Evolutionary conservation across 1,140 invertebrate genomes (phyloP), one percentile per base, ranked within the genome.

Genomic region (Pseudobourletiella spinata): DNA sequence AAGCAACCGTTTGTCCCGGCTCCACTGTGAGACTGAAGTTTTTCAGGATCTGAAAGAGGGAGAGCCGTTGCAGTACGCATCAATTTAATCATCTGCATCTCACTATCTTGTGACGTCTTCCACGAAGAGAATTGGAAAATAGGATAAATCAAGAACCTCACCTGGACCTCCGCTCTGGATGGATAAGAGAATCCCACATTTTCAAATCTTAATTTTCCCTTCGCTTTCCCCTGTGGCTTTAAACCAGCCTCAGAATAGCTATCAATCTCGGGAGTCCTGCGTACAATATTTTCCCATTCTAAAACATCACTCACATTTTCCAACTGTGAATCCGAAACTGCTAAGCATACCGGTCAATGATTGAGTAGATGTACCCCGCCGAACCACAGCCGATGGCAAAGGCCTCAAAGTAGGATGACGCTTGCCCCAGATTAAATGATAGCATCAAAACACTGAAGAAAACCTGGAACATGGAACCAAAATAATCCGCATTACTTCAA

Each of bases 1-100:
- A 76, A 1, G 92, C 93, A 2, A 95, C 82, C 3, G 79, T 82
- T 68, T 82, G 71, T 3, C 82, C 82, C 18, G 76, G 73, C 15
- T 78, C 62, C 3, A 82, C 74, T 0, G 65, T 63, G 2, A 83
- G 61, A 50, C 73, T 75, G 1, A 83, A 68, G 4, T 75, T 76
- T 65, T 74, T 71, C 8, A 54, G 22, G 3, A 54, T 20, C 44
- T 48, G 8, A 39, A 39, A 39, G 32, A 39, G n/a, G 8, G 32
- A 39, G 32, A n/a, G n/a, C n/a, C n/a, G n/a, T n/a, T n/a, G n/a
- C n/a, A n/a, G n/a, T n/a, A n/a, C n/a, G n/a, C n/a, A n/a, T n/a
- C n/a, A n/a, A n/a, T n/a, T n/a, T n/a, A n/a, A n/a, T n/a, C n/a
- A n/a, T n/a, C n/a, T n/a, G n/a, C n/a, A n/a, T n/a, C n/a, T n/a